Conservation (phyloP, 2,113 vertebrate genomes). For the Suncus etruscus region DNA sequence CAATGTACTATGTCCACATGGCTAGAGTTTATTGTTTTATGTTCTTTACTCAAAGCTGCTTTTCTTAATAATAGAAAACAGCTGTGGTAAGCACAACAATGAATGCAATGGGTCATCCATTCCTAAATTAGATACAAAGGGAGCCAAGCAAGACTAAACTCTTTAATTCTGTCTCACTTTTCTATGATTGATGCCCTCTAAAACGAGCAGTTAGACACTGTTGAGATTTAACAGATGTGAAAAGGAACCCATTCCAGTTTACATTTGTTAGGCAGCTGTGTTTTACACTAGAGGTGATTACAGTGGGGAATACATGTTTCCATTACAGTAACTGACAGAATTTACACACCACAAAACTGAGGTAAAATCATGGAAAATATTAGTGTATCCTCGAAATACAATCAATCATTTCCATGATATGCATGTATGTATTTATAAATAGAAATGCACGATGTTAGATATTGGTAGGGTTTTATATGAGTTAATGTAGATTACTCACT, state of each 20-base stretch:
- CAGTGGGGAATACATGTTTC: constrained; percentile 81
- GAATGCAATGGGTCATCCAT: constrained; percentile 84
- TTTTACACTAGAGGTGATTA: constrained; percentile 83
- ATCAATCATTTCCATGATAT: constrained; percentile 52
- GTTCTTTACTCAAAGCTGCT: constrained; percentile 84
- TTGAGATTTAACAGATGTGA: constrained; percentile 85
- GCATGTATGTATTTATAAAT: background rate
- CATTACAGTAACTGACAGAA: constrained; percentile 79
- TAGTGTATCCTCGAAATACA: constrained; percentile 59
- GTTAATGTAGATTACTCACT: background rate
- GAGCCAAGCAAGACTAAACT: constrained; percentile 84
- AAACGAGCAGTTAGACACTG: constrained; percentile 82
- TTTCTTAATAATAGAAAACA: constrained; percentile 89
- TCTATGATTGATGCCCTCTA: constrained; percentile 86
- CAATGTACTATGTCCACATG: constrained; percentile 82
- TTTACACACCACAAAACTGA: constrained; percentile 70
- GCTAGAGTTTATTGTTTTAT: constrained; percentile 87
- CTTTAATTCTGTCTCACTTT: constrained; percentile 85
- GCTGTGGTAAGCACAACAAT: constrained; percentile 83
- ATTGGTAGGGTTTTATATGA: background rate
- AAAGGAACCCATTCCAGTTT: constrained; percentile 81
- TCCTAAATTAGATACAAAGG: constrained; percentile 83
- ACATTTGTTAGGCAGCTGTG: constrained; percentile 85
- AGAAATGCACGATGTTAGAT: background rate
- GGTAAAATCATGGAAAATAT: constrained; percentile 81